phyloP scores from a whole-genome alignment of 2,797 vertebrate genomes.

The Spea hammondii region DNA sequence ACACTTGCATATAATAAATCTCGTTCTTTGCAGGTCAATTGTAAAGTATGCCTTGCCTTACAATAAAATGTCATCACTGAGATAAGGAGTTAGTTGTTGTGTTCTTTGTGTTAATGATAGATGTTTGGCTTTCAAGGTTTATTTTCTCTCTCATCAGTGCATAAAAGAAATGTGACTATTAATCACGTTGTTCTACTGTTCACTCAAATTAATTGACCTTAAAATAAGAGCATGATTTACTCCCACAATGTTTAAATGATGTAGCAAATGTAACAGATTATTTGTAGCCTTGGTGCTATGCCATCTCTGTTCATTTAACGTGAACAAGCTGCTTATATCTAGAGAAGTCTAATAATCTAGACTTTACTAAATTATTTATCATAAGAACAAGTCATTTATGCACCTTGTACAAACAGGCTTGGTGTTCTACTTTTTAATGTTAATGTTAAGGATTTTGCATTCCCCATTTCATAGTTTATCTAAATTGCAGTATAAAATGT shows the following conservation, averaged over 20 bases:
- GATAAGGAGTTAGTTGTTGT: conserved; percentile 9
- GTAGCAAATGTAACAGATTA: conserved; percentile 46
- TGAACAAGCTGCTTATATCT: conserved; percentile 52
- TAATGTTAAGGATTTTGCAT: too few relatives aligned
- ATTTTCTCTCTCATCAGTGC: conserved; percentile 48
- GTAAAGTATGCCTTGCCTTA: background rate
- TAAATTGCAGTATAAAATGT: too few relatives aligned
- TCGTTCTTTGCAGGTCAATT: conserved; percentile 19
- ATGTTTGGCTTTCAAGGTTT: conserved; percentile 55
- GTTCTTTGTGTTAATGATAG: conserved; percentile 21
- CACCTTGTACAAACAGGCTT: too few relatives aligned
- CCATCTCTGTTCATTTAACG: conserved; percentile 36
- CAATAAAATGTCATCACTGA: conserved; percentile 32
- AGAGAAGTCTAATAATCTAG: background rate
- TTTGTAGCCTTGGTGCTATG: conserved; percentile 50
- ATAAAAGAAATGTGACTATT: conserved; percentile 54
- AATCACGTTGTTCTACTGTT: conserved; percentile 56
- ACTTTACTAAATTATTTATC: too few relatives aligned
- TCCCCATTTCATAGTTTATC: too few relatives aligned
- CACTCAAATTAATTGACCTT: conserved; percentile 60
- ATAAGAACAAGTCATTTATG: too few relatives aligned
- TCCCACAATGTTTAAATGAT: conserved; percentile 50
- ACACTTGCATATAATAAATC: conserved; percentile 2
- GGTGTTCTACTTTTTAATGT: too few relatives aligned
- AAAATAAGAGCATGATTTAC: conserved; percentile 57